These are phyloP conservation scores for Actinostola sp. DNA, from an alignment of 92 coral and sea anemone species.

Conservation along the genomic window DNA sequence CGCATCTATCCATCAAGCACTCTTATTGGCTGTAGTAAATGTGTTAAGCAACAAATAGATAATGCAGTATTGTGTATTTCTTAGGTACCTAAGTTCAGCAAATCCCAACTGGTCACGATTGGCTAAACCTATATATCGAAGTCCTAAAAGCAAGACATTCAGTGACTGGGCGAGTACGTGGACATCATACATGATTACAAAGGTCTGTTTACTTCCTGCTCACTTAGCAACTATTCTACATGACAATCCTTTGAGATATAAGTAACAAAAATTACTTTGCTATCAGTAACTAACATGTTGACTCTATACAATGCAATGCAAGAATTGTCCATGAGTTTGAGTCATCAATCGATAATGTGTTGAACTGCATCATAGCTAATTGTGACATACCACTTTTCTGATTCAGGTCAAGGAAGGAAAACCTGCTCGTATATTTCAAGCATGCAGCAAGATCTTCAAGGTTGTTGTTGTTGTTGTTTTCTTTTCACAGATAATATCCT, in stretches of 20 bases:
- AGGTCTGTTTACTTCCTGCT: no score
- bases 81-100: conserved; percentile 90
- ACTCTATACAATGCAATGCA: no score
- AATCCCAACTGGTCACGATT: conserved; percentile 88
- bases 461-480: conserved; percentile 17
- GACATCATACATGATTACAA: conserved; percentile 88
- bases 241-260: no score
- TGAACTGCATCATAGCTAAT: no score
- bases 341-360: no score
- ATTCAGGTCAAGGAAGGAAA: conserved; percentile 84
- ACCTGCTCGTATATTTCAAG: conserved; percentile 85
- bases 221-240: no score
- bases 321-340: no score
- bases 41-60: neutral
- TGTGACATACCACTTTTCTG: neutral
- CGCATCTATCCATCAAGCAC: no score
- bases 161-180: conserved; percentile 97
- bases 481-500: no score
- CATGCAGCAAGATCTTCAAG: conserved; percentile 93
- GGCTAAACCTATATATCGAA: conserved; percentile 83
- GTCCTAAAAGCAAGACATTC: conserved; percentile 77
- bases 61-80: neutral
- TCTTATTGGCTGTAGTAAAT: no score
- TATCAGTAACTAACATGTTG: no score
- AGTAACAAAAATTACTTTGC: no score